A percentile compares a stretch with the other conserved stretches of the same genome.
These are phyloP conservation scores for Chaetops frenatus DNA, from an alignment of 2,113 vertebrate genomes.

Conservation along the genomic window DNA sequence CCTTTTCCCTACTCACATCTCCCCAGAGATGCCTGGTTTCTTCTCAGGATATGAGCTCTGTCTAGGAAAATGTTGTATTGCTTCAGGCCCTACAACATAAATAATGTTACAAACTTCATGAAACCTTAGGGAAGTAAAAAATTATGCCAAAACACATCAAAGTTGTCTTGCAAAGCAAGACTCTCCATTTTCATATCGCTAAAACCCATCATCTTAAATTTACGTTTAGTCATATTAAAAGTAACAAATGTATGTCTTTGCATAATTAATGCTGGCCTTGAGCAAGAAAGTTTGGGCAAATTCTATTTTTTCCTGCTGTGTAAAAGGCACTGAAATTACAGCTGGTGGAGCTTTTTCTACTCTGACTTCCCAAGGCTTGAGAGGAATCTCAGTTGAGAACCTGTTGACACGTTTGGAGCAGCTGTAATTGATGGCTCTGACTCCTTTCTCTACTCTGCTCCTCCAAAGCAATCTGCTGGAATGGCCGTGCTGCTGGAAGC, in stretches of 20 bases:
- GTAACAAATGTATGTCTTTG: background rate
- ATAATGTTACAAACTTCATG: background rate
- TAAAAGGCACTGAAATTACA: background rate
- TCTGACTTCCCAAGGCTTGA: background rate
- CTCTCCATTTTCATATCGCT: background rate
- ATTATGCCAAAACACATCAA: background rate
- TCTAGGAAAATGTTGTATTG: background rate
- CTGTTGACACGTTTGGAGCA: background rate
- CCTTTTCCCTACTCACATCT: background rate
- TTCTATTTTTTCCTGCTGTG: background rate
- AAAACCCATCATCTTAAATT: background rate
- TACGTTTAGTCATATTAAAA: background rate
- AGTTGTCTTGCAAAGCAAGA: background rate
- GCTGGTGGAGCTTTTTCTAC: background rate
- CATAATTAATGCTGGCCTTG: background rate
- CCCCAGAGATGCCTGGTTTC: background rate
- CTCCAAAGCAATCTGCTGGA: background rate
- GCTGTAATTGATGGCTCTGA: background rate
- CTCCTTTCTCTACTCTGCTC: background rate
- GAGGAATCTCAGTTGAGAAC: background rate
- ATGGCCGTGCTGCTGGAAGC: conserved; percentile 12
- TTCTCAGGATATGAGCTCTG: background rate
- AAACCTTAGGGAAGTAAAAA: background rate
- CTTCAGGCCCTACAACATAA: background rate
- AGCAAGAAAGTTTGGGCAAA: background rate